phyloP scores from a whole-genome alignment of 2,797 vertebrate species.

The Epinephelus malabaricus region DNA sequence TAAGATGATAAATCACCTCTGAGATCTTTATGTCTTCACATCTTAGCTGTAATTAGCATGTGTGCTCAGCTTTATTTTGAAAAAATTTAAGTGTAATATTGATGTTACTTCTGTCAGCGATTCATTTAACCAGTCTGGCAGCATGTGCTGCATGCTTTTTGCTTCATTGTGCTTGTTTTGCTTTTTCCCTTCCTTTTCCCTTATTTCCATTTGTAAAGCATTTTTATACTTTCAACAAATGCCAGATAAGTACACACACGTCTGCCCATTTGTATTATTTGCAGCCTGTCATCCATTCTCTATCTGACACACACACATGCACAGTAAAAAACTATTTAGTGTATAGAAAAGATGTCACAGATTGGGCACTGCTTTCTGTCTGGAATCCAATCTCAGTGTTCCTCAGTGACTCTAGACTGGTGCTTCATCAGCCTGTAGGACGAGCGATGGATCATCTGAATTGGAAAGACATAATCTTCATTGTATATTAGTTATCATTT shows the following conservation, averaged over 20 bases:
- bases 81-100: conserved; percentile 4
- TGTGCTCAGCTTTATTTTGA: conserved; percentile 12
- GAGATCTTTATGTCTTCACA: neutral
- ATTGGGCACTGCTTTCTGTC: neutral
- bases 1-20: conserved; percentile 37
- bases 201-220: neutral
- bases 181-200: neutral
- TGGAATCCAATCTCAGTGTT: neutral
- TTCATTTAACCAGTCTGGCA: conserved; percentile 12
- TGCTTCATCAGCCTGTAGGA: neutral
- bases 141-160: neutral
- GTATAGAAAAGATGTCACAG: neutral
- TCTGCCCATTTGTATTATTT: neutral
- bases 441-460: neutral
- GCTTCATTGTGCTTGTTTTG: neutral
- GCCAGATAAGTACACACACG: neutral
- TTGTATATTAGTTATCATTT: neutral
- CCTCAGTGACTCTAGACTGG: neutral
- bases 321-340: neutral
- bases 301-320: neutral
- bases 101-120: neutral
- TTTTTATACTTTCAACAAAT: neutral
- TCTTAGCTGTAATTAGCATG: conserved; percentile 20
- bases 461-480: neutral
- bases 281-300: neutral